phyloP scores from a whole-genome alignment of 2,888 invertebrate species.

The Ditylenchus weischeri region DNA sequence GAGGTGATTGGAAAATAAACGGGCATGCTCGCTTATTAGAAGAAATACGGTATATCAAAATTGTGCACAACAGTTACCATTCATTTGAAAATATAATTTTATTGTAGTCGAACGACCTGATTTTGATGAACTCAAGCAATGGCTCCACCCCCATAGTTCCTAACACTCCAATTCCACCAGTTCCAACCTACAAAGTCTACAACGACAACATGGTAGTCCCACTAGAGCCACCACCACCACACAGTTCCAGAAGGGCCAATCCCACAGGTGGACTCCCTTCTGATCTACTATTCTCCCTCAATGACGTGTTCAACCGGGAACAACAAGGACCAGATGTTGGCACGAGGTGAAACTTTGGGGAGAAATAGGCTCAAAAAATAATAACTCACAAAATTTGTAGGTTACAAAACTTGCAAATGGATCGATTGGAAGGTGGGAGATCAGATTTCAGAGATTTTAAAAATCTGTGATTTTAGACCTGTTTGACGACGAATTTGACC shows the following conservation, averaged over 20 bases:
- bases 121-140: conserved; percentile 31
- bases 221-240: conserved; percentile 13
- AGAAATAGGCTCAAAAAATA: too few relatives aligned
- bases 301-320: conserved; percentile 13
- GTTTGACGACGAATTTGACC: conserved; percentile 71
- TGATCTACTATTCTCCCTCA: not conserved
- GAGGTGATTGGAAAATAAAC: too few relatives aligned
- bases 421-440: conserved; percentile 56
- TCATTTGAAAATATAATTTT: too few relatives aligned
- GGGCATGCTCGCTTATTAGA: too few relatives aligned
- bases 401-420: conserved; percentile 68
- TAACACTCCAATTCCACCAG: conserved; percentile 35
- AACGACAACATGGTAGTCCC: not conserved
- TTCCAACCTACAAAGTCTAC: conserved; percentile 16
- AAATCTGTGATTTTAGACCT: conserved; percentile 56
- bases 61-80: too few relatives aligned
- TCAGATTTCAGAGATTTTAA: not conserved
- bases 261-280: not conserved
- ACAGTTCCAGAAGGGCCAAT: conserved; percentile 15
- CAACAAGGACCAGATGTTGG: conserved; percentile 51
- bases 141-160: conserved; percentile 36
- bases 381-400: conserved; percentile 19
- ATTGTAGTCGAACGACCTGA: conserved; percentile 1
- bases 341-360: conserved; percentile 24
- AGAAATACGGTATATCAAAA: too few relatives aligned